A percentile compares a stretch with the other conserved stretches of the same genome.
Conservation (phyloP, 1,140 invertebrate genomes). For the Eulimnadia texana region DNA sequence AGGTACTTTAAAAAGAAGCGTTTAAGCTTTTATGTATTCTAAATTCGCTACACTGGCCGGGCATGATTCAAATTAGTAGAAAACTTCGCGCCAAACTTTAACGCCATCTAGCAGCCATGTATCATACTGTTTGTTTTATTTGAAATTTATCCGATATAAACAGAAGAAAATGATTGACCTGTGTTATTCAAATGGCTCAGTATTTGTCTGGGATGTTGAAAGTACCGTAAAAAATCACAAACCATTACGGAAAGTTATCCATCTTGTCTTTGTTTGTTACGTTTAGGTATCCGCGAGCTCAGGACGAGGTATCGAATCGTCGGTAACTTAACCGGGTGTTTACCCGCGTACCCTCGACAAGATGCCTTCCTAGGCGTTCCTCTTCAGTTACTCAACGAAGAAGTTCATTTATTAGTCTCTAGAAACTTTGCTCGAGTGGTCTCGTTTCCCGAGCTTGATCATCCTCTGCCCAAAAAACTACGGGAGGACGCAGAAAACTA, state of each 20-base stretch:
- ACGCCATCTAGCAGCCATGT: too few species aligned
- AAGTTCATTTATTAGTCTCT: neutral
- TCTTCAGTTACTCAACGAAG: conserved; percentile 9
- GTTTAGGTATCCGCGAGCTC: conserved; percentile 3
- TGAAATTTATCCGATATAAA: too few species aligned
- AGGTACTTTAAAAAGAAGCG: too few species aligned
- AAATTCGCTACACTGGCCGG: too few species aligned
- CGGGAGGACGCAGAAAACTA: neutral
- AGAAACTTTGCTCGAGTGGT: conserved; percentile 3
- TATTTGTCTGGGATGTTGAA: neutral
- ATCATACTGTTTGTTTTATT: too few species aligned
- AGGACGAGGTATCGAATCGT: conserved; percentile 7
- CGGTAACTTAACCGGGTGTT: conserved; percentile 10
- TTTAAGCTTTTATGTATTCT: too few species aligned
- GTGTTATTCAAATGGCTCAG: neutral
- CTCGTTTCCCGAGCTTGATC: neutral
- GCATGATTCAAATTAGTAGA: too few species aligned
- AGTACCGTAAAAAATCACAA: neutral
- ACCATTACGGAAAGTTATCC: neutral
- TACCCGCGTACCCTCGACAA: conserved; percentile 8
- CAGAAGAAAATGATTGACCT: neutral
- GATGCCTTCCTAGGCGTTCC: conserved; percentile 6
- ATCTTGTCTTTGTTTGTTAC: neutral
- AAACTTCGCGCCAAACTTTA: too few species aligned
- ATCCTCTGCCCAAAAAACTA: neutral